Evolutionary conservation across 2,113 vertebrate species (phyloP).

Genomic region (Otus sunia): DNA sequence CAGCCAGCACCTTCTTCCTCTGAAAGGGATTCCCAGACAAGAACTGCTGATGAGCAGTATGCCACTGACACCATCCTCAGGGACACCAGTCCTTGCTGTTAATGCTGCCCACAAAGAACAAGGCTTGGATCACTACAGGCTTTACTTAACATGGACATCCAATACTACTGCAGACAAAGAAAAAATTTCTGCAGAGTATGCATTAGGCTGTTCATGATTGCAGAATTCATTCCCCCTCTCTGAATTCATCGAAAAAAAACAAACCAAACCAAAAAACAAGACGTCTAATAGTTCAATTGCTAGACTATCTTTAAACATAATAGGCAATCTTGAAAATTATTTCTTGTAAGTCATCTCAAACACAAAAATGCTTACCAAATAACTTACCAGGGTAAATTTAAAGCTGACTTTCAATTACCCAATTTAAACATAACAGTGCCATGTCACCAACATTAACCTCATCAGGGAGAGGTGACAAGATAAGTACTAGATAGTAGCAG

Average conservation of each 20-base stretch:
- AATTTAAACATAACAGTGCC: background rate
- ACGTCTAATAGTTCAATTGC: background rate
- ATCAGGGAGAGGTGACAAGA: too few relatives aligned
- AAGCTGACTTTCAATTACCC: background rate
- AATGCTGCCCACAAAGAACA: background rate
- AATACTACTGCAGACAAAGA: background rate
- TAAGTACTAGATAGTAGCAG: too few relatives aligned
- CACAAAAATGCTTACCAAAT: background rate
- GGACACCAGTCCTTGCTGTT: background rate
- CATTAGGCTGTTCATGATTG: background rate
- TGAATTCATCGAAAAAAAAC: background rate
- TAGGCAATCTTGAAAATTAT: background rate
- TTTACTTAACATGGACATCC: background rate
- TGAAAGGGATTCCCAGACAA: background rate
- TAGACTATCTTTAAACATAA: background rate
- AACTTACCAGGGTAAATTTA: background rate
- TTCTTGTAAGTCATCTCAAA: background rate
- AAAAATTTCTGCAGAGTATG: background rate
- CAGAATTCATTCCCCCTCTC: background rate
- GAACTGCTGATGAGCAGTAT: rapidly evolving
- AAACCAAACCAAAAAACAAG: background rate
- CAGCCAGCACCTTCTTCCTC: background rate
- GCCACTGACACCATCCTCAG: background rate
- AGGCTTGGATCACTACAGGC: background rate
- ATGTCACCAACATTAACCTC: background rate